Evolutionary conservation across 2,113 vertebrate species (phyloP).

Genomic region (Cromileptes altivelis): DNA sequence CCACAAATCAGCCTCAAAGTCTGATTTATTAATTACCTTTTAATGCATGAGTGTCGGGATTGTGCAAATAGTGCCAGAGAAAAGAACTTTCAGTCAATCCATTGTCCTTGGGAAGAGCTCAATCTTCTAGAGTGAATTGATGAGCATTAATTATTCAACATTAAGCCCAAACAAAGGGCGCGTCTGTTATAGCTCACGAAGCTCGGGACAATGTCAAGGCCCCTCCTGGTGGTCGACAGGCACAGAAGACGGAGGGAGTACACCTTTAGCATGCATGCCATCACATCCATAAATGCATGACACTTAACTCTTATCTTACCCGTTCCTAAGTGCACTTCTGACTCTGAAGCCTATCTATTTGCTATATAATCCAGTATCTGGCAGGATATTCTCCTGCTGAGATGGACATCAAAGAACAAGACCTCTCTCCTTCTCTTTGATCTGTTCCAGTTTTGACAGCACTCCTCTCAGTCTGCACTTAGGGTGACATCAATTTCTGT

Average conservation of each 20-base stretch:
- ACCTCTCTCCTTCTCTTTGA: conserved; percentile 21
- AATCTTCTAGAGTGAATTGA: conserved; percentile 62
- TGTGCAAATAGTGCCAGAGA: conserved; percentile 45
- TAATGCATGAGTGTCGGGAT: conserved; percentile 40
- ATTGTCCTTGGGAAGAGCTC: conserved; percentile 67
- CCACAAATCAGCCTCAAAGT: conserved; percentile 37
- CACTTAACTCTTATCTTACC: conserved; percentile 1
- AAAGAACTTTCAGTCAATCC: conserved; percentile 61
- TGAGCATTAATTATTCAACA: conserved; percentile 76
- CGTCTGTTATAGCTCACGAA: conserved; percentile 22
- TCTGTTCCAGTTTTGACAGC: conserved; percentile 10
- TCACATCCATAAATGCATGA: conserved; percentile 51
- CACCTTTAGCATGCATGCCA: conserved; percentile 33
- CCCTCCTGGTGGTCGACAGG: conserved; percentile 19
- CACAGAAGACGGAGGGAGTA: neutral
- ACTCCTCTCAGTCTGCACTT: conserved; percentile 6
- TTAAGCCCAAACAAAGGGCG: conserved; percentile 48
- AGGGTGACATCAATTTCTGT: neutral
- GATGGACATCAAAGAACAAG: conserved; percentile 20
- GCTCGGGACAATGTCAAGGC: neutral
- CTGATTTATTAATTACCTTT: conserved; percentile 70
- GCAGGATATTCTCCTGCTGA: conserved; percentile 1
- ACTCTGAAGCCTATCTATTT: neutral
- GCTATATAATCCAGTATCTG: conserved; percentile 5
- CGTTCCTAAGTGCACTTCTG: conserved; percentile 23